A percentile compares a stretch with the other conserved stretches of the same genome.
These are phyloP conservation scores for Craterocephalus amniculus DNA, from an alignment of 2,797 vertebrate species.

Conservation along the genomic window DNA sequence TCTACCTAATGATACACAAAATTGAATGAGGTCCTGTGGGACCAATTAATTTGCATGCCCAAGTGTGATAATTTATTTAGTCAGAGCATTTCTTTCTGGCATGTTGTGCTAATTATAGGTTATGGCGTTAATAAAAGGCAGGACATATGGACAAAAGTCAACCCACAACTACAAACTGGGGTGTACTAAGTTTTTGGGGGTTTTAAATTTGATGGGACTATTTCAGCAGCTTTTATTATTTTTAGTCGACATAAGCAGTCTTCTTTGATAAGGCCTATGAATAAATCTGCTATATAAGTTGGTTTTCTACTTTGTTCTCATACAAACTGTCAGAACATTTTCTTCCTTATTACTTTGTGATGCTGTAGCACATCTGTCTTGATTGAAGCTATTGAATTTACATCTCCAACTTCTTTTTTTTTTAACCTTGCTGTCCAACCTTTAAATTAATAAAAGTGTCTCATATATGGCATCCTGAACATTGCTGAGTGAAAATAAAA, in stretches of 20 bases:
- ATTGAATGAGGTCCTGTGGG: conserved; percentile 41
- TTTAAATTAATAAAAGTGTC: not conserved
- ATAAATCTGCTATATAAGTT: conserved; percentile 12
- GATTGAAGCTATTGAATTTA: not conserved
- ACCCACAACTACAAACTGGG: no score
- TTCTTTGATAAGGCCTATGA: not conserved
- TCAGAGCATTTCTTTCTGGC: not conserved
- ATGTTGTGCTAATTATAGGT: conserved; percentile 4
- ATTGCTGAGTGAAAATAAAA: no score
- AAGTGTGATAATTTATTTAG: conserved; percentile 16
- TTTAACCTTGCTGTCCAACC: not conserved
- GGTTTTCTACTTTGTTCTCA: conserved; percentile 17
- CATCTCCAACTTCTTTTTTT: not conserved
- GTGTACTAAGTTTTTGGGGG: no score
- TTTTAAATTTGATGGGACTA: not conserved
- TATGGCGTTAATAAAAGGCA: not conserved
- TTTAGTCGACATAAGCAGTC: conserved; percentile 12
- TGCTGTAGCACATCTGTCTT: conserved; percentile 4
- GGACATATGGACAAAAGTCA: not conserved
- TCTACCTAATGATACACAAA: conserved; percentile 38
- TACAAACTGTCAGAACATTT: not conserved
- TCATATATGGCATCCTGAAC: no score
- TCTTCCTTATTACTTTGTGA: not conserved
- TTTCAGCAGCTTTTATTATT: no score
- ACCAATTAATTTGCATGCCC: conserved; percentile 32